Percentiles rank a stretch among this genome's conserved stretches.
Conservation (phyloP, 2,113 vertebrate genomes). For the Neolamprologus falcicula region DNA sequence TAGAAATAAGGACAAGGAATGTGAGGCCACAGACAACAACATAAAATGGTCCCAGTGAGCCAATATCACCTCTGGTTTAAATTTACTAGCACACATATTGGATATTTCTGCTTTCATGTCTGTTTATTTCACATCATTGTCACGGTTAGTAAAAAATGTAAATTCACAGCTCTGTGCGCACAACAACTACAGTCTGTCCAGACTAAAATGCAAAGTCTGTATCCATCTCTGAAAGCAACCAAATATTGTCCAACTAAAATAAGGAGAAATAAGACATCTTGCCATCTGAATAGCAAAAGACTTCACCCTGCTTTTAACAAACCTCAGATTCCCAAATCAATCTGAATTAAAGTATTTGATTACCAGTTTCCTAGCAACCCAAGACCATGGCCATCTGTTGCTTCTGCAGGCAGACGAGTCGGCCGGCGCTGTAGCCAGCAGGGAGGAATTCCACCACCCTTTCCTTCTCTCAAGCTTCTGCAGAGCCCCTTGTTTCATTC, state of each 20-base stretch:
- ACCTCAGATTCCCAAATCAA: slow-evolving; percentile 61
- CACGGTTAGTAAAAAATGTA: background rate
- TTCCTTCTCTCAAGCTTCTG: slow-evolving; percentile 16
- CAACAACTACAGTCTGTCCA: background rate
- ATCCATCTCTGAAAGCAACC: background rate
- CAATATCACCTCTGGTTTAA: background rate
- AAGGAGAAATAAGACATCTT: slow-evolving; percentile 38
- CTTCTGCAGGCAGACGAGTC: slow-evolving; percentile 53
- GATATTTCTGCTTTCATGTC: background rate
- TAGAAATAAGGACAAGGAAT: background rate
- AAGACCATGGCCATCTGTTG: slow-evolving; percentile 73
- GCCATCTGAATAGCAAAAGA: slow-evolving; percentile 48
- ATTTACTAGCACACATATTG: background rate
- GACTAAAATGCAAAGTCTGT: background rate
- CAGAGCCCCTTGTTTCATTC: slow-evolving; percentile 4
- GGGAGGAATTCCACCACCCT: slow-evolving; percentile 66
- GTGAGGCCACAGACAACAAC: background rate
- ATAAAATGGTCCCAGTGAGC: background rate
- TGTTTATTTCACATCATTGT: background rate
- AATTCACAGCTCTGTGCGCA: background rate
- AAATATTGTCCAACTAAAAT: slow-evolving; percentile 38
- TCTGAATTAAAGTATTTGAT: slow-evolving; percentile 72
- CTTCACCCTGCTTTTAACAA: slow-evolving; percentile 58
- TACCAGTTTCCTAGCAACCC: slow-evolving; percentile 76
- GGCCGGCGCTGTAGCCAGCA: slow-evolving; percentile 40